phyloP scores from a whole-genome alignment of 1,140 invertebrate species.

The Drosophila punjabiensis region DNA sequence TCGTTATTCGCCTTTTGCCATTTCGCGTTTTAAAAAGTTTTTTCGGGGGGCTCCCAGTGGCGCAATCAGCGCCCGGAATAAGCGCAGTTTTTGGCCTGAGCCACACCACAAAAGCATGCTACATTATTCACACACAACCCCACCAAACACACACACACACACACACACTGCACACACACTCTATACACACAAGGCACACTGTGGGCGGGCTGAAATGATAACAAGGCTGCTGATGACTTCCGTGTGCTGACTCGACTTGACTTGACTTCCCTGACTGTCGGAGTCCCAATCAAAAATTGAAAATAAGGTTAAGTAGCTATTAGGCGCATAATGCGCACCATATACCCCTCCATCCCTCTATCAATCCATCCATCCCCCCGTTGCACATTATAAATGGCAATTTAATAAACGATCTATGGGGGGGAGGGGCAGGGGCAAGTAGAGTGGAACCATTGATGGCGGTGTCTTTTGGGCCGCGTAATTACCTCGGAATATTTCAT shows the following conservation, averaged over 20 bases:
- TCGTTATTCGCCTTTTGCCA: constrained; percentile 51
- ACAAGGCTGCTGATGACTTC: constrained; percentile 82
- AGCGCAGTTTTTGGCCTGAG: constrained; percentile 57
- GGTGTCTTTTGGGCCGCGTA: constrained; percentile 51
- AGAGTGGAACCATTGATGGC: constrained; percentile 13
- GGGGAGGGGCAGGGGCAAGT: not conserved
- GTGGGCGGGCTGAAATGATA: constrained; percentile 57
- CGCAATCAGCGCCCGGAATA: constrained; percentile 75
- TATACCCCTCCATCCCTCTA: not conserved
- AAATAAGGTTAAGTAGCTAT: constrained; percentile 84
- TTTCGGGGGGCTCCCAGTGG: constrained; percentile 61
- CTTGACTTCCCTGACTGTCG: constrained; percentile 37
- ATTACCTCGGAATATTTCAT: constrained; percentile 78
- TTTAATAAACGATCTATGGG: constrained; percentile 64
- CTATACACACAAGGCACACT: constrained; percentile 7
- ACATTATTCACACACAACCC: constrained; percentile 65
- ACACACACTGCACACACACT: constrained; percentile 18
- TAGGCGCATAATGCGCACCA: constrained; percentile 59
- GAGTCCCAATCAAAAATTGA: constrained; percentile 79
- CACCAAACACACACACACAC: constrained; percentile 2
- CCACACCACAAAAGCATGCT: constrained; percentile 71
- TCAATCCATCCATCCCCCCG: not conserved
- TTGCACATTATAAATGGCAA: constrained; percentile 64
- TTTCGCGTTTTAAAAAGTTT: constrained; percentile 76
- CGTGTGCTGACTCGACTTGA: constrained; percentile 64